A percentile compares a stretch with the other conserved stretches of the same genome.
phyloP scores from a whole-genome alignment of 2,797 vertebrate genomes.

The Mycteria americana region DNA sequence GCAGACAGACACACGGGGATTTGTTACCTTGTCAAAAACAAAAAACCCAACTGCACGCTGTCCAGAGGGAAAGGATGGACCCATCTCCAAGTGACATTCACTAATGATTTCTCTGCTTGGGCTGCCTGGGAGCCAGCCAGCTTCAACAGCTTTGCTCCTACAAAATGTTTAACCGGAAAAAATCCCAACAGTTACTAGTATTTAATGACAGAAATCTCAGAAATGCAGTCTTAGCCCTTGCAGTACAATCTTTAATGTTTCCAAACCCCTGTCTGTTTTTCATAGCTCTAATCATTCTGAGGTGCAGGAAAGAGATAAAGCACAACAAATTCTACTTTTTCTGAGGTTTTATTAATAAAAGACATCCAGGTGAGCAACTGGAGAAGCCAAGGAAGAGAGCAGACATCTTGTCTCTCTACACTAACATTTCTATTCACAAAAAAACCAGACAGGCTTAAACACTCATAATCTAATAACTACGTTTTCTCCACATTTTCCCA shows the following conservation, averaged over 20 bases:
- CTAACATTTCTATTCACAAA: neutral
- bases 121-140: neutral
- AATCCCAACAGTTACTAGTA: neutral
- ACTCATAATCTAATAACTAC: neutral
- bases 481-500: neutral
- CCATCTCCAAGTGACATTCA: neutral
- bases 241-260: neutral
- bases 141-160: neutral
- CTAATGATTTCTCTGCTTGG: neutral
- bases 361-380: neutral
- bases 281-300: neutral
- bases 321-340: neutral
- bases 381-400: neutral
- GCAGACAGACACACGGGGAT: neutral
- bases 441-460: neutral
- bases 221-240: neutral
- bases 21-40: neutral
- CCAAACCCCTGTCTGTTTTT: neutral
- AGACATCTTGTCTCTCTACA: neutral
- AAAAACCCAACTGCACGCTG: accelerated
- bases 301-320: neutral
- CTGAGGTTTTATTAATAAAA: neutral
- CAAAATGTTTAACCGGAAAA: neutral
- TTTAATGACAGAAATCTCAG: neutral
- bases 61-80: neutral